These are phyloP conservation scores for Conistra vaccinii DNA, from an alignment of 2,888 invertebrate genomes.

Conservation along the genomic window DNA sequence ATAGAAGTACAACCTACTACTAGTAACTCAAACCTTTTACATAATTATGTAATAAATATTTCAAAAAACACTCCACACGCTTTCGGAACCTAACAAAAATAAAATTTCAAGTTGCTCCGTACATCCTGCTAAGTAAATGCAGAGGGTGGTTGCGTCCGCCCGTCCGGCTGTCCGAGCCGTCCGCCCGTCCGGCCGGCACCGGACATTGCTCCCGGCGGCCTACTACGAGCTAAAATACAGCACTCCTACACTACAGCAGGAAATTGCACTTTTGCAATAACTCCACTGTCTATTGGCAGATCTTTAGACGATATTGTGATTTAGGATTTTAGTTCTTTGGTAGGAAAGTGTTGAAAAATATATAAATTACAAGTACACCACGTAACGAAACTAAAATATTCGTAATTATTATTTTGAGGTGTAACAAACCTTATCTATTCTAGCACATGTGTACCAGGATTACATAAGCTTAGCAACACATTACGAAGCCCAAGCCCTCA, in stretches of 20 bases:
- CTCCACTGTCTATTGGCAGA: conserved; percentile 40
- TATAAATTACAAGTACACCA: neutral
- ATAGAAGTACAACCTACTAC: neutral
- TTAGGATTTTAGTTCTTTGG: conserved; percentile 4
- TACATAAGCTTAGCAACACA: conserved; percentile 36
- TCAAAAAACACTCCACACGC: neutral
- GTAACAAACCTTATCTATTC: conserved; percentile 23
- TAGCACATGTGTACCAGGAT: conserved; percentile 46
- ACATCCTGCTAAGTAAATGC: conserved; percentile 37
- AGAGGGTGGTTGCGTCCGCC: conserved; percentile 22
- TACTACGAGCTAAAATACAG: conserved; percentile 59
- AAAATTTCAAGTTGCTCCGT: conserved; percentile 22
- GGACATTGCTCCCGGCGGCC: conserved; percentile 59
- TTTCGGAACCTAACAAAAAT: conserved; percentile 10
- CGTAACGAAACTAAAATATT: neutral
- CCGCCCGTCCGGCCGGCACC: conserved; percentile 38
- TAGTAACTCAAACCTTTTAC: neutral
- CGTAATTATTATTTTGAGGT: neutral
- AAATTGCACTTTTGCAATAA: conserved; percentile 73
- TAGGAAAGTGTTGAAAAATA: neutral
- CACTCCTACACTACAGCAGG: conserved; percentile 55
- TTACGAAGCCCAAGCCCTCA: conserved; percentile 34
- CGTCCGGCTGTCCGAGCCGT: conserved; percentile 23
- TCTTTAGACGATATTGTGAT: conserved; percentile 40
- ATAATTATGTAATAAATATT: neutral